Base-by-base conservation (phyloP, 2,797 vertebrate genomes). In the Cephalopachus bancanus region DNA sequence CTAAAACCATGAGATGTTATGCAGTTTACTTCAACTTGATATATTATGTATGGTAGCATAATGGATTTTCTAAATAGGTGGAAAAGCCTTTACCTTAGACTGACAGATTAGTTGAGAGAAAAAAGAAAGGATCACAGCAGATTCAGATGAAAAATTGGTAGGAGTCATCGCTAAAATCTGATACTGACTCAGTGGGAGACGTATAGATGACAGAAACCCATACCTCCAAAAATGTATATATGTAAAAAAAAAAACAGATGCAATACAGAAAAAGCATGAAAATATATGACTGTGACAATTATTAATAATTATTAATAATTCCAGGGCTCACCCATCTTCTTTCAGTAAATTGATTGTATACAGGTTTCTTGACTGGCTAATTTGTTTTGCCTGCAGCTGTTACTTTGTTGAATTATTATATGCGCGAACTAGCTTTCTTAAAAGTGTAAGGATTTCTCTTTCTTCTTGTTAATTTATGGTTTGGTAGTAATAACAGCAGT, bases 91-190 rank as follows among this genome's bases (percentile, higher is more conserved):
- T 98, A 62, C 89, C 83, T 94, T 88, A 49, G 62, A 89, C 53
- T 96, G 94, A 92, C 84, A 98, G 79, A 75, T 91, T 96, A 96
- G 83, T 0, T 0, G 60, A 91, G 93, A 84, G 88, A 94, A 97
- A 71, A 96, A 89, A 76, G 80, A 95, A 97, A 95, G 59, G 37
- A 97, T 97, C 95, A 91, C 75, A 96, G 96, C 74, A 95, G 30
- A 84, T 95, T 95, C 75, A 85, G 93, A 86, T 95, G 96, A 92
- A 97, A 96, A 97, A 97, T 74, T 96, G 89, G 57, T 81, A 26
- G 12, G 14, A 57, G 37, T 49, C 4, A 78, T 24, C 22, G 55
- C 67, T 44, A 87, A 95, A 97, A 69, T 95, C 75, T 65, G 51
- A 9, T 7, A 78, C 57, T 60, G 83, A 62, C 74, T 95, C 5